A percentile compares a stretch with the other conserved stretches of the same genome.
Evolutionary conservation across 2,888 invertebrate genomes (phyloP).

Genomic region (Aphodius sticticus): DNA sequence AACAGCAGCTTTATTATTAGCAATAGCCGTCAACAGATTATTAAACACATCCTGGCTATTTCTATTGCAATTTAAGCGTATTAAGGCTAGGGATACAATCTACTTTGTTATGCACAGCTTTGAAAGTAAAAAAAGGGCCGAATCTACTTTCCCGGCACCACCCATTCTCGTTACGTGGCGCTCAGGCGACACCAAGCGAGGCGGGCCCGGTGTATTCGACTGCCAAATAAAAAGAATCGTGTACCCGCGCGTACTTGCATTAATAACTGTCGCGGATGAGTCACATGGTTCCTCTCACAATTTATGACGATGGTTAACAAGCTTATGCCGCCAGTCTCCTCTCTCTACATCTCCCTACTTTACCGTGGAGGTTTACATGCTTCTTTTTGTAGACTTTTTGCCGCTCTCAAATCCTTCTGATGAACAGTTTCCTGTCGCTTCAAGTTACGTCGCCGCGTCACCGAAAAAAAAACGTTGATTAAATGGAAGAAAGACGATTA

Average conservation of each 20-base stretch:
- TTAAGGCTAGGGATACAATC: neutral
- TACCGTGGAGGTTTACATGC: slow-evolving; percentile 38
- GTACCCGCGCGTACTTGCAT: slow-evolving; percentile 43
- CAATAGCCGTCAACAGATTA: neutral
- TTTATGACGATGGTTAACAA: slow-evolving; percentile 53
- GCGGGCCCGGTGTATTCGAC: slow-evolving; percentile 27
- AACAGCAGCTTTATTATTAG: too few relatives aligned
- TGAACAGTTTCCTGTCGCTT: slow-evolving; percentile 46
- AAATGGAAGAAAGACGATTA: neutral
- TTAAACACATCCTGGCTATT: neutral
- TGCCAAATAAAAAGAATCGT: slow-evolving; percentile 40
- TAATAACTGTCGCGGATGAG: slow-evolving; percentile 51
- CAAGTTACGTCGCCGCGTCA: neutral
- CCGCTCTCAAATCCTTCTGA: slow-evolving; percentile 49
- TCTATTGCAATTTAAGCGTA: neutral
- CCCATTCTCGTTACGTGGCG: slow-evolving; percentile 34
- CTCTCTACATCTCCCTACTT: neutral
- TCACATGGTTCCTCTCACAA: slow-evolving; percentile 49
- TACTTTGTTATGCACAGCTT: neutral
- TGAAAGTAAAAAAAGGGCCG: slow-evolving; percentile 26
- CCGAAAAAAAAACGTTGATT: neutral
- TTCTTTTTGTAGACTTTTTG: slow-evolving; percentile 47
- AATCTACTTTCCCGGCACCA: slow-evolving; percentile 34
- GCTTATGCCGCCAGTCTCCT: slow-evolving; percentile 33
- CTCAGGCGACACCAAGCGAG: neutral